A percentile compares a stretch with the other conserved stretches of the same genome.
Conservation (phyloP, 2,113 vertebrate species). For the Haliaeetus leucogaster region DNA sequence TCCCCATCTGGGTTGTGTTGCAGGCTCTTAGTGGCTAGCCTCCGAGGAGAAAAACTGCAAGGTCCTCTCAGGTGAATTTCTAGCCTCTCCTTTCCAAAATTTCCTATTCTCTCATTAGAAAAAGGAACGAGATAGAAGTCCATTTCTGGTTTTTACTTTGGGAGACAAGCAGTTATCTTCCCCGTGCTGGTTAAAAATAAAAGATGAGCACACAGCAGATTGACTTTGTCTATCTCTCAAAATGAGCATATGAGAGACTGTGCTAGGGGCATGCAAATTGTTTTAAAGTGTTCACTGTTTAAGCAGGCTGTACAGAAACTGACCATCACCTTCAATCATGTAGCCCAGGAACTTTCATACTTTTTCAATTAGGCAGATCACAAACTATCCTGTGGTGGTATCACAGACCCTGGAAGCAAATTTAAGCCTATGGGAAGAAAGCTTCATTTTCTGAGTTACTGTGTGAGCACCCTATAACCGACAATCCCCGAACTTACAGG, state of each 20-base stretch:
- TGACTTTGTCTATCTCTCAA: not conserved
- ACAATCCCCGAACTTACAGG: not conserved
- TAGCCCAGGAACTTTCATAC: not conserved
- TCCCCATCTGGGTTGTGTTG: not conserved
- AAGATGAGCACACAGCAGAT: not conserved
- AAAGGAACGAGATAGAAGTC: not conserved
- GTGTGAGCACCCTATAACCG: not conserved
- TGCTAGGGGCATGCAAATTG: not conserved
- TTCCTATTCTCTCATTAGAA: not conserved
- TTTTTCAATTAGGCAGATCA: not conserved
- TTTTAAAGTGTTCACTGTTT: not conserved
- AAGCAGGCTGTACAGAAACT: not conserved
- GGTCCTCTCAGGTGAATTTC: not conserved
- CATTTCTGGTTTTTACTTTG: not conserved
- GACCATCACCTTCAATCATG: not conserved
- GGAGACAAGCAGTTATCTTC: not conserved
- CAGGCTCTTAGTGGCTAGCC: not conserved
- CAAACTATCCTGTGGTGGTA: not conserved
- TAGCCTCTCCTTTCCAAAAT: not conserved
- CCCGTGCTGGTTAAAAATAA: not conserved
- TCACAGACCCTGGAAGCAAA: not conserved
- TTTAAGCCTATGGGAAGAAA: not conserved
- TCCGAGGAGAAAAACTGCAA: not conserved
- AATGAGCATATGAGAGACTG: not conserved
- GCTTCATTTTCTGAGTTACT: not conserved